Conservation (phyloP, 2,113 vertebrate genomes). For the Columbina picui region DNA sequence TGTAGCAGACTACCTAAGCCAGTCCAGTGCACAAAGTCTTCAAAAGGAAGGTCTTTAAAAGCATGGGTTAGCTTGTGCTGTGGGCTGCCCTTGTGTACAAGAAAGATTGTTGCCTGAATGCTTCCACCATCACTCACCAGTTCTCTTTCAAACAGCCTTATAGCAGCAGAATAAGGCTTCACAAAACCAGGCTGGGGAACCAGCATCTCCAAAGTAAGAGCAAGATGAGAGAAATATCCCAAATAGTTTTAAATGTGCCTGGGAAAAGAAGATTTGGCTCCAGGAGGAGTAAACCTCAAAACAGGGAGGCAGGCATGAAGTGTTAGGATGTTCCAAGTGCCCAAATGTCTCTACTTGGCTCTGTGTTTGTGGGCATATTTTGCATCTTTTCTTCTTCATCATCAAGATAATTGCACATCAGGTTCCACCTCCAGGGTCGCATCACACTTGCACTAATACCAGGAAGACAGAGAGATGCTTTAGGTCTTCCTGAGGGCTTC, state of each 20-base stretch:
- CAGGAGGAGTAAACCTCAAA: neutral
- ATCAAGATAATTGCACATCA: neutral
- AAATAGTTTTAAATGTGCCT: neutral
- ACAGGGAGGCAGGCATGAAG: neutral
- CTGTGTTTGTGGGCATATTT: neutral
- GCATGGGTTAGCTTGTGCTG: neutral
- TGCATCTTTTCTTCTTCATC: neutral
- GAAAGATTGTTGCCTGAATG: neutral
- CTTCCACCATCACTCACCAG: neutral
- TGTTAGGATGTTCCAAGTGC: neutral
- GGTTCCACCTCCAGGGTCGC: neutral
- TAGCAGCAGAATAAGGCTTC: neutral
- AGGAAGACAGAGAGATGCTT: neutral
- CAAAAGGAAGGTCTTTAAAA: neutral
- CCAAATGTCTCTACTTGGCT: neutral
- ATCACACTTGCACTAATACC: neutral
- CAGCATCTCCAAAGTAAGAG: neutral
- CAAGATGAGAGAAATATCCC: neutral
- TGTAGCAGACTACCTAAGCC: neutral
- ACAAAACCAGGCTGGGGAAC: neutral
- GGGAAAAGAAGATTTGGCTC: neutral
- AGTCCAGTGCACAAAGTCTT: neutral
- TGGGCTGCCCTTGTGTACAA: neutral
- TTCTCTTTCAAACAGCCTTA: neutral
- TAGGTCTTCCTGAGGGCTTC: neutral